Conservation (phyloP, 2,113 vertebrate species). For the Neofelis nebulosa region DNA sequence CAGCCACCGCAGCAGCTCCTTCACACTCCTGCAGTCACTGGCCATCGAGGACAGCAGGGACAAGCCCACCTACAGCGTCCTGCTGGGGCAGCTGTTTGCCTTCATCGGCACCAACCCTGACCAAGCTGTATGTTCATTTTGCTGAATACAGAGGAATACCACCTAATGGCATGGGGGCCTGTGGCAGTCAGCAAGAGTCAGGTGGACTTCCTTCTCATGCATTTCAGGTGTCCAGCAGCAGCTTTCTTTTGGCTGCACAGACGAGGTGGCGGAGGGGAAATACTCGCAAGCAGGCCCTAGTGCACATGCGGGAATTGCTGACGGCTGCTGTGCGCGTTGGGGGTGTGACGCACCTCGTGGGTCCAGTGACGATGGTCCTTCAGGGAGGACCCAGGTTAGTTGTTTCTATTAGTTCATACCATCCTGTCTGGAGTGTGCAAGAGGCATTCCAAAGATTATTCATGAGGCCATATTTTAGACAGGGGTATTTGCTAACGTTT, state of each 20-base stretch:
- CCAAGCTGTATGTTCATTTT: constrained; percentile 89
- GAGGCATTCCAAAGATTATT: background rate
- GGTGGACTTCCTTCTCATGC: rapidly evolving
- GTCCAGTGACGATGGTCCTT: constrained; percentile 97
- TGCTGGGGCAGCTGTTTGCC: constrained; percentile 97
- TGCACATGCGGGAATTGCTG: constrained; percentile 97
- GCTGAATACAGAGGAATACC: rapidly evolving
- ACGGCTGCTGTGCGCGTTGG: constrained; percentile 96
- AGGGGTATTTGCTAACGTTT: background rate
- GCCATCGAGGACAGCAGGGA: constrained; percentile 94
- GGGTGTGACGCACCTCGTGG: constrained; percentile 96
- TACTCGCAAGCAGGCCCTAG: constrained; percentile 95
- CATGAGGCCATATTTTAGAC: background rate
- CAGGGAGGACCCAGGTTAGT: constrained; percentile 96
- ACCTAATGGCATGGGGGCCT: rapidly evolving
- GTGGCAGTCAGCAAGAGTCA: background rate
- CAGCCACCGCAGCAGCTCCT: constrained; percentile 97
- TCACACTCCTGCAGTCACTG: constrained; percentile 96
- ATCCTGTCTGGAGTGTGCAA: background rate
- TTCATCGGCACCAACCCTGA: constrained; percentile 98
- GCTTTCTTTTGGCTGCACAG: constrained; percentile 97
- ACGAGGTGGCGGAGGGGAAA: constrained; percentile 96
- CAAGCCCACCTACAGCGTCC: constrained; percentile 96
- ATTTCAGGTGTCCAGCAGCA: constrained; percentile 95
- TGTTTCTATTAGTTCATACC: background rate